phyloP scores from a whole-genome alignment of 2,888 invertebrate species.

The Phymatocera aterrima region DNA sequence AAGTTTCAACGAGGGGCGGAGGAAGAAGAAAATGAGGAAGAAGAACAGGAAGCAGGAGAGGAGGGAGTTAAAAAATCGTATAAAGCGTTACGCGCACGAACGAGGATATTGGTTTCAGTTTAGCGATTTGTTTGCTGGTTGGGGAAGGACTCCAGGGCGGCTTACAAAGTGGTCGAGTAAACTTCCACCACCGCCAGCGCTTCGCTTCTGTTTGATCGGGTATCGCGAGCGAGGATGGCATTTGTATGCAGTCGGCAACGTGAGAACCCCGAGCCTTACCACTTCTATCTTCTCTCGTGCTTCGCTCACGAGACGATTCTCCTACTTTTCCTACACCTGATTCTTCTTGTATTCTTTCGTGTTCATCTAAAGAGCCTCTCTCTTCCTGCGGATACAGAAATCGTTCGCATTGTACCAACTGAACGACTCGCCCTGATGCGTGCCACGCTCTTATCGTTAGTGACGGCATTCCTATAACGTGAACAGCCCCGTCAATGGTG shows the following conservation, averaged over 20 bases:
- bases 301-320: conserved; percentile 36
- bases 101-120: conserved; percentile 44
- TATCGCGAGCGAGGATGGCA: conserved; percentile 40
- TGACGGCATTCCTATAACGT: background rate
- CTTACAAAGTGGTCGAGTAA: conserved; percentile 44
- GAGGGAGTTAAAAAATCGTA: conserved; percentile 21
- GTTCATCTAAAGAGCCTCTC: background rate
- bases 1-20: background rate
- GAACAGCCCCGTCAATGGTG: background rate
- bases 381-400: background rate
- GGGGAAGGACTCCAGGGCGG: conserved; percentile 22
- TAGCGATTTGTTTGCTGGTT: conserved; percentile 41
- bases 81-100: conserved; percentile 16
- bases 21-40: background rate
- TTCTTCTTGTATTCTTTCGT: background rate
- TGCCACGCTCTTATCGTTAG: background rate
- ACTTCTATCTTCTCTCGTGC: conserved; percentile 34
- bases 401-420: conserved; percentile 29
- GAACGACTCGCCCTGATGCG: conserved; percentile 5
- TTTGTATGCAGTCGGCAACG: conserved; percentile 41
- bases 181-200: conserved; percentile 15
- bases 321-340: background rate
- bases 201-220: conserved; percentile 32
- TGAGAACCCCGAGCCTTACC: conserved; percentile 21
- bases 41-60: background rate